Base-by-base conservation (phyloP, 2,113 vertebrate genomes). In the Nyctibius bracteatus region DNA sequence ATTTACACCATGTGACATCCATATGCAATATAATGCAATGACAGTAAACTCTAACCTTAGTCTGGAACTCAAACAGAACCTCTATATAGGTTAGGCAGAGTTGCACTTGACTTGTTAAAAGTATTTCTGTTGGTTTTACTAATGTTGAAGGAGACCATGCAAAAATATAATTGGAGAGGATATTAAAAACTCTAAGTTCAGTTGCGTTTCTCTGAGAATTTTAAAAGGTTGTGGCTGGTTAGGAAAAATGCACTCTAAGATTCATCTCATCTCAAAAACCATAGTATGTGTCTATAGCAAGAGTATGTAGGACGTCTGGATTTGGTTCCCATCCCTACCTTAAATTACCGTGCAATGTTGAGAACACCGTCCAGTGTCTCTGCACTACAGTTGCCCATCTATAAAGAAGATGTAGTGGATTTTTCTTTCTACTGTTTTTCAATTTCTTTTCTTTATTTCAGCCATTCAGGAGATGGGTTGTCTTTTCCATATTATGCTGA, bases 31-130 rank as follows among this genome's bases (percentile, higher is more conserved):
- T 88, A 93, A 82, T 81, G 68, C 49, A 91, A 59, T n/a, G 88
- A 91, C 47, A 94, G 88, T 84, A 90, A 93, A 81, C 80, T 88
- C 73, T 63, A 84, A 81, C 86, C 83, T 95, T 74, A 94, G 51
- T 72, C 55, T 92, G 88, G 65, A 95, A 81, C 57, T 91, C 72
- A 67, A 81, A 90, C 12, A 81, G 61, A 94, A 54, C n/a, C 28
- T 23, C 49, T 81, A 67, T 57, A 37, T n/a, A 79, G n/a, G 31
- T 46, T 79, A 55, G 49, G 22, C 28, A 81, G 83, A 96, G 28
- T n/a, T 81, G 41, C 68, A 79, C 30, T 70, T 67, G n/a, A 22
- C 63, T 71, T 84, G 35, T 23, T 85, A 19, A 79, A 94, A 82
- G 35, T 33, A 30, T 68, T 91, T 86, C 14, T 75, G 27, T 62